These are phyloP conservation scores for Mionectes macconnelli DNA, from an alignment of 2,113 vertebrate genomes.

Conservation along the genomic window DNA sequence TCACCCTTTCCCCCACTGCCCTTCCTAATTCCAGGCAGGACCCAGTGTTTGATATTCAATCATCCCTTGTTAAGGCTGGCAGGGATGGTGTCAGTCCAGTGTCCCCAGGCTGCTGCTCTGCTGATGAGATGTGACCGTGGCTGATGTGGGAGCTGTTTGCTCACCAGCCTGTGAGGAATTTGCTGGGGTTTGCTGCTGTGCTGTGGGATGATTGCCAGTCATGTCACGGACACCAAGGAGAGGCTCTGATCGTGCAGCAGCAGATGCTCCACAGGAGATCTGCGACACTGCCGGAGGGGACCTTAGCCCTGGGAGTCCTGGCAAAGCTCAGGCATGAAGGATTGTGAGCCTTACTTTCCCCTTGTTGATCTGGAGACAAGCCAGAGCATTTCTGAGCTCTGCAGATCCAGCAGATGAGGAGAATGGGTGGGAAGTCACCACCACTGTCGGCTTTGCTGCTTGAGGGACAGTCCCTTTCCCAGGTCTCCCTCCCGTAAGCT, in stretches of 20 bases:
- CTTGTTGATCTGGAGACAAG: background rate
- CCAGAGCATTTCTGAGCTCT: background rate
- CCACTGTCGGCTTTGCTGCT: background rate
- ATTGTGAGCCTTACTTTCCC: background rate
- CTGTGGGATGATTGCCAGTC: background rate
- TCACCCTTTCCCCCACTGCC: background rate
- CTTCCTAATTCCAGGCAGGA: background rate
- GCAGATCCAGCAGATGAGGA: background rate
- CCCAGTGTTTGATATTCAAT: fast-evolving
- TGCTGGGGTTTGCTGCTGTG: background rate
- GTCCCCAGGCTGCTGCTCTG: background rate
- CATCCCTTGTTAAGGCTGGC: background rate
- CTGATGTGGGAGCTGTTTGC: background rate
- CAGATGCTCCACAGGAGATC: background rate
- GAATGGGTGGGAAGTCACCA: background rate
- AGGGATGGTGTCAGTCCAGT: fast-evolving
- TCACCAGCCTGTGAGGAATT: background rate
- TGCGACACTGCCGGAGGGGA: background rate
- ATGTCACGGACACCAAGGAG: background rate
- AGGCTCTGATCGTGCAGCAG: background rate
- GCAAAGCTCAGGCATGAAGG: background rate
- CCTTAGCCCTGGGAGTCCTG: background rate
- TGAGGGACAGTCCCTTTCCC: background rate
- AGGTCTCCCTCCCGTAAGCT: background rate
- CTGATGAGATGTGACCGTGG: background rate